These are phyloP conservation scores for Chrysochloris asiatica DNA, from an alignment of 2,113 vertebrate species.

Conservation along the genomic window DNA sequence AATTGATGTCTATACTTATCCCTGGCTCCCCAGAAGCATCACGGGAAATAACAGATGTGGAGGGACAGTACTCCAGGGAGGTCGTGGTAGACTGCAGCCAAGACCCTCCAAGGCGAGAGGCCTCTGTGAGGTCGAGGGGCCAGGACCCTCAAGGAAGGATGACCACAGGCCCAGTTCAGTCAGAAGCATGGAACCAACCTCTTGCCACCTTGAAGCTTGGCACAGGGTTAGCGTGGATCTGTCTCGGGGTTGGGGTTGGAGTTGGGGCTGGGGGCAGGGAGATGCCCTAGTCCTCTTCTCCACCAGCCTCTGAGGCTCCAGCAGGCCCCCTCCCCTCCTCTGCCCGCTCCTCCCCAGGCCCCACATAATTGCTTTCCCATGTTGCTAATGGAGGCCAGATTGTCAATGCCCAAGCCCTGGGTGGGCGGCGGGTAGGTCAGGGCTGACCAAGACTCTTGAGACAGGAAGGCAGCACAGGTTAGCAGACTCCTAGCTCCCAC, in stretches of 20 bases:
- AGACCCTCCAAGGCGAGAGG: neutral
- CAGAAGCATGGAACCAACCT: neutral
- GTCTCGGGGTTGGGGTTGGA: neutral
- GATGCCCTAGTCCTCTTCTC: constrained; percentile 25
- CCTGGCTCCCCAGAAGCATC: constrained; percentile 32
- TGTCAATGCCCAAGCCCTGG: constrained; percentile 71
- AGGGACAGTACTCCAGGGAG: neutral
- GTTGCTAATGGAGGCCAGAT: constrained; percentile 80
- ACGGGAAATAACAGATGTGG: neutral
- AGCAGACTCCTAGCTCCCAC: neutral
- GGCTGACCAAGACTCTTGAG: constrained; percentile 62
- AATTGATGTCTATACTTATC: neutral
- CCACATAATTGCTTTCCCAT: constrained; percentile 77
- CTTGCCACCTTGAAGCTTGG: neutral
- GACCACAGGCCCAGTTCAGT: neutral
- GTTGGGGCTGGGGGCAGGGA: constrained; percentile 37
- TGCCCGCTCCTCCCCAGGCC: constrained; percentile 59
- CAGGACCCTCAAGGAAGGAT: neutral
- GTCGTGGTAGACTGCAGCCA: neutral
- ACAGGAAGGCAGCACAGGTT: constrained; percentile 25
- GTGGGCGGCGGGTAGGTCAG: constrained; percentile 66
- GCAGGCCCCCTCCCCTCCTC: constrained; percentile 38
- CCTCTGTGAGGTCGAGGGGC: neutral
- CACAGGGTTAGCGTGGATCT: neutral
- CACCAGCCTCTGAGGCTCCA: constrained; percentile 26